Evolutionary conservation across 1,140 invertebrate genomes (phyloP), one percentile per base, ranked within the genome.

Genomic region (Callitettix versicolor): DNA sequence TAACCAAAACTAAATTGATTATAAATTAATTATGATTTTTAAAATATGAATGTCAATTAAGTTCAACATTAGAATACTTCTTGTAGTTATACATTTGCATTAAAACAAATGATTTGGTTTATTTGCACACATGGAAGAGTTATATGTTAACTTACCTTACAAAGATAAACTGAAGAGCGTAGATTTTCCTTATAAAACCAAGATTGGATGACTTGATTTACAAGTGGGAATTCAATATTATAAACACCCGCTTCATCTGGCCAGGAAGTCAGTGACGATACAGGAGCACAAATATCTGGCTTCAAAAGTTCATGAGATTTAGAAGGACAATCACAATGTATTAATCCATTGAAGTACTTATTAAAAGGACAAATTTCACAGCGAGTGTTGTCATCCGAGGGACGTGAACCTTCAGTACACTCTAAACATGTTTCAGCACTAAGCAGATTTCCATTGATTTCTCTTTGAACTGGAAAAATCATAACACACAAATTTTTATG

Each of bases 171-270:
- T 5, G 74, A 65, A 33, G 72, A 63, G 55, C 66, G 57, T 15
- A 79, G 62, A 62, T 81, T 65, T 1, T 63, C 66, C 57, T 66
- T 63, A 18, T 81, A 69, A 58, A 77, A 77, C 38, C 66, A 62
- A 54, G 78, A 79, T 20, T 73, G 65, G 21, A 73, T 54, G 15
- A 57, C 64, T 18, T 64, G 43, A 12, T 26, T 7, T 11, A 64
- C 64, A 54, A 57, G 66, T 17, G 66, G 60, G 57, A 68, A 76
- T 40, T 70, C 64, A 3, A 76, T 60, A 12, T 66, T 54, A 58
- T 71, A 74, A 3, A 64, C 66, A 48, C 61, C 65, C 50, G 61
- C 63, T 17, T 66, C 44, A 53, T 72, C 67, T 1, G 69, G 63
- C 56, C 69, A 68, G 34, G 65, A 57, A 3, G 63, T 36, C 1